These are phyloP conservation scores for Selenia dentaria DNA, from an alignment of 2,888 invertebrate species.

Conservation along the genomic window DNA sequence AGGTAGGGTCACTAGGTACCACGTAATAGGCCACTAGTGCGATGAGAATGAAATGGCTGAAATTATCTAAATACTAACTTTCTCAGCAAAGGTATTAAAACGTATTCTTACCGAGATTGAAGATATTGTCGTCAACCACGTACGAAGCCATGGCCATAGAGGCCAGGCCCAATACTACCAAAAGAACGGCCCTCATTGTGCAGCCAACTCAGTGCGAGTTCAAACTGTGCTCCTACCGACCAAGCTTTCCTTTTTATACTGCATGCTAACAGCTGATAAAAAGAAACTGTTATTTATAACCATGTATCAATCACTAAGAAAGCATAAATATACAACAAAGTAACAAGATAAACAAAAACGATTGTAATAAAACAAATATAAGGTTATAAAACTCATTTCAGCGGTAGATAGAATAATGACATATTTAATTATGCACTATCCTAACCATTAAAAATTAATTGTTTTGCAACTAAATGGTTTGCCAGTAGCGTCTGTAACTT, in stretches of 20 bases:
- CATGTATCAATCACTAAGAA: constrained; percentile 19
- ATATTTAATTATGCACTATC: no score
- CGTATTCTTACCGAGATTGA: constrained; percentile 49
- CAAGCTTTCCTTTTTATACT: constrained; percentile 51
- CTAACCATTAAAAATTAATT: no score
- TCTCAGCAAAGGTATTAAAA: background rate
- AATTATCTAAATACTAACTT: no score
- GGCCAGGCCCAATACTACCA: constrained; percentile 62
- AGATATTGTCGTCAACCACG: constrained; percentile 48
- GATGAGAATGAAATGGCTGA: no score
- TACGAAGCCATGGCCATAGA: constrained; percentile 62
- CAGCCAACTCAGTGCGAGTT: constrained; percentile 50
- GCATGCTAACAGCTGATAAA: constrained; percentile 12
- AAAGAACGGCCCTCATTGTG: constrained; percentile 63
- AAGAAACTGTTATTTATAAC: constrained; percentile 8
- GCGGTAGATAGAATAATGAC: no score
- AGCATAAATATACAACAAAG: constrained; percentile 14
- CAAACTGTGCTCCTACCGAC: constrained; percentile 52
- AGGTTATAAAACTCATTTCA: background rate
- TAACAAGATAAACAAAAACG: background rate
- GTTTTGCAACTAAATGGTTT: no score
- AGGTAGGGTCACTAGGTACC: no score
- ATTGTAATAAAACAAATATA: constrained; percentile 1
- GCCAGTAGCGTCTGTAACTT: no score
- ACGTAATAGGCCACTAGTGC: no score